phyloP scores from a whole-genome alignment of 2,113 vertebrate genomes.

The Rhabdomys dilectus region DNA sequence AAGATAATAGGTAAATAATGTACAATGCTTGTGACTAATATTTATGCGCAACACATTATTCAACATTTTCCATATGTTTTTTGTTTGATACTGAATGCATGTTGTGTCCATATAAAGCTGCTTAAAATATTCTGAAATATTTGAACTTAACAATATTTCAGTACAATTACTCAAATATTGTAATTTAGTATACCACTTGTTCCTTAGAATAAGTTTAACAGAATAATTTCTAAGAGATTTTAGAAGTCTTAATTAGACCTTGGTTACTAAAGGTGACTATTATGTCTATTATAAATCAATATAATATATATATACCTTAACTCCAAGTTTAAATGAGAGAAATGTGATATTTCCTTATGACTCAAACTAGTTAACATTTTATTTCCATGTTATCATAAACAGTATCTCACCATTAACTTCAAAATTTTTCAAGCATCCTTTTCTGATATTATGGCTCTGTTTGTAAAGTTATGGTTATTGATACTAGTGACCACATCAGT shows the following conservation, averaged over 20 bases:
- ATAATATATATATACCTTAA: neutral
- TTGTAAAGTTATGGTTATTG: neutral
- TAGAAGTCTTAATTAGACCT: neutral
- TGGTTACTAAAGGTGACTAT: neutral
- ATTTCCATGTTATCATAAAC: constrained; percentile 10
- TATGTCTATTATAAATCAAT: neutral
- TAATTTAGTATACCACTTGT: neutral
- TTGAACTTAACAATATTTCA: neutral
- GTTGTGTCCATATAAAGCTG: neutral
- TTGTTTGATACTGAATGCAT: neutral
- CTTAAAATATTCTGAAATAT: neutral
- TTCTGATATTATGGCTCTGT: neutral
- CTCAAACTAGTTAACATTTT: neutral
- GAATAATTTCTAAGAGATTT: neutral
- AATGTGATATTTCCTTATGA: neutral
- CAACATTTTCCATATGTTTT: neutral
- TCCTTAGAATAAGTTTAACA: neutral
- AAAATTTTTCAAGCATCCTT: neutral
- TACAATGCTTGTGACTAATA: neutral
- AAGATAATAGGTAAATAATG: neutral
- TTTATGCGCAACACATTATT: neutral
- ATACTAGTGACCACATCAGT: neutral
- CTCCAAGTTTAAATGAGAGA: neutral
- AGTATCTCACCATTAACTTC: neutral
- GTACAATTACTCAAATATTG: neutral